These are phyloP conservation scores for Tychaedon coryphoeus DNA, from an alignment of 2,113 vertebrate species.

Conservation along the genomic window DNA sequence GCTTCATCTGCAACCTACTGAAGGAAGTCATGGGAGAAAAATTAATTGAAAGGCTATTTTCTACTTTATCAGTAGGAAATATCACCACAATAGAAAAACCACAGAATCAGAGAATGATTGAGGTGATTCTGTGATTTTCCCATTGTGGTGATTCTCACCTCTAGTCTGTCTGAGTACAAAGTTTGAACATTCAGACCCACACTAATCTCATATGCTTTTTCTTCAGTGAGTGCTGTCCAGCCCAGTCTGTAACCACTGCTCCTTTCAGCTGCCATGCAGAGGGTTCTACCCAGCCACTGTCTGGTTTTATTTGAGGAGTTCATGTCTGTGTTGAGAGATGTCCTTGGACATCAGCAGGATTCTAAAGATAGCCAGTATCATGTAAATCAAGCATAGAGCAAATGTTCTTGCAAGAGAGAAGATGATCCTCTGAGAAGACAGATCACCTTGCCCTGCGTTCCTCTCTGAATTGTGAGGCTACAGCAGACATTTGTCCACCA, in stretches of 20 bases:
- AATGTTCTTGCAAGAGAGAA: neutral
- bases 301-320: neutral
- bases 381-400: slow-evolving; percentile 16
- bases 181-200: neutral
- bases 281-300: neutral
- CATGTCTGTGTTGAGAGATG: neutral
- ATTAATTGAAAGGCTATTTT: neutral
- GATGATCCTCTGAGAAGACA: neutral
- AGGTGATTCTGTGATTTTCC: neutral
- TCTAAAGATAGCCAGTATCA: neutral
- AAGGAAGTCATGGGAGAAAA: neutral
- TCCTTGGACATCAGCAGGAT: neutral
- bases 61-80: neutral
- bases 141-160: neutral
- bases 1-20: neutral
- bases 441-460: neutral
- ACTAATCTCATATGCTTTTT: neutral
- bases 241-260: neutral
- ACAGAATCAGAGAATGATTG: neutral
- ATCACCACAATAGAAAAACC: neutral
- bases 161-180: neutral
- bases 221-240: neutral
- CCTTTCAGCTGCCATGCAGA: neutral
- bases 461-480: neutral
- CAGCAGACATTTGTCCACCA: neutral